Percentiles rank a stretch among this genome's conserved stretches.
phyloP scores from a whole-genome alignment of 2,113 vertebrate genomes.

The Syrrhaptes paradoxus region DNA sequence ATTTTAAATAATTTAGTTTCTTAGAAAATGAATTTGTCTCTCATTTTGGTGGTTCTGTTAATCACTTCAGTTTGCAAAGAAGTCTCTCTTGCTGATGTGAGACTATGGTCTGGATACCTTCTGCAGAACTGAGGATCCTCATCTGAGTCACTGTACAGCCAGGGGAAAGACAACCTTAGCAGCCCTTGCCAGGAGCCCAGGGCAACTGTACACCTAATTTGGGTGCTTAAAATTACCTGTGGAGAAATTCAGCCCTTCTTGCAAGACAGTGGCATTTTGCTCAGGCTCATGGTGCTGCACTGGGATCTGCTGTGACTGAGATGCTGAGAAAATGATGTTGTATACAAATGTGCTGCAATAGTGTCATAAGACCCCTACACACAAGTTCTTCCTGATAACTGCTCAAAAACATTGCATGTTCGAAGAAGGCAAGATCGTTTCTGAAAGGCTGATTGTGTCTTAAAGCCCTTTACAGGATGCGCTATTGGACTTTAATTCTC shows the following conservation, averaged over 20 bases:
- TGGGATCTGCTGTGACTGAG: rapidly evolving
- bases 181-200: background rate
- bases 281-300: background rate
- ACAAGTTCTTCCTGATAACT: background rate
- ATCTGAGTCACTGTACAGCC: background rate
- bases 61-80: background rate
- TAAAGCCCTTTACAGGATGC: background rate
- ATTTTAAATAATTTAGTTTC: background rate
- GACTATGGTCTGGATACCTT: background rate
- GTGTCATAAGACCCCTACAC: background rate
- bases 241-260: background rate
- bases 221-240: background rate
- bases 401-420: background rate
- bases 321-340: background rate
- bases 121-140: background rate
- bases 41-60: background rate
- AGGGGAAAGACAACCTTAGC: background rate
- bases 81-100: background rate
- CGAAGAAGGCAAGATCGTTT: background rate
- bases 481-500: background rate
- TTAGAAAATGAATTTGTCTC: background rate
- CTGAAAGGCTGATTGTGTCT: background rate
- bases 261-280: background rate
- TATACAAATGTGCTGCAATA: background rate
- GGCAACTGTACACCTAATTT: background rate